A percentile compares a stretch with the other conserved stretches of the same genome.
Conservation (phyloP, 1,140 invertebrate species). For the Chelonus insularis region DNA sequence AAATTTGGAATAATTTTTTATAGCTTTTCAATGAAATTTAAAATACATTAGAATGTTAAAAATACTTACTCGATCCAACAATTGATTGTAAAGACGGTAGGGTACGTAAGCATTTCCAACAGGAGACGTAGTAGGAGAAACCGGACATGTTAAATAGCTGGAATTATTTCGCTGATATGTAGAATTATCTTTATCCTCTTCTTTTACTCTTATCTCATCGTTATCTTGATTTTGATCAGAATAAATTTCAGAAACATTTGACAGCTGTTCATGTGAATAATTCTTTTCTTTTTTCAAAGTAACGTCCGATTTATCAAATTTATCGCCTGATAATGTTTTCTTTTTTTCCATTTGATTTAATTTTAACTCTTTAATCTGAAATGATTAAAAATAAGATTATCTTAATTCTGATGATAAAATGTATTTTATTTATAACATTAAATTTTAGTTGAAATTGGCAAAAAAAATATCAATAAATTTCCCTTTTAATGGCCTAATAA, state of each 20-base stretch:
- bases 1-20: slow-evolving; percentile 11
- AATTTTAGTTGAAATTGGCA: neutral
- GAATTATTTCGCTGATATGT: slow-evolving; percentile 30
- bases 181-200: slow-evolving; percentile 33
- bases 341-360: slow-evolving; percentile 54
- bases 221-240: slow-evolving; percentile 40
- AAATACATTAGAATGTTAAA: no score
- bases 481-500: no score
- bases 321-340: slow-evolving; percentile 41
- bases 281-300: slow-evolving; percentile 42
- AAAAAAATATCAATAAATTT: neutral
- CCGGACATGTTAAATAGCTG: slow-evolving; percentile 29
- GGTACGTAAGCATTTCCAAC: slow-evolving; percentile 49
- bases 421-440: neutral
- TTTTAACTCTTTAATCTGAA: slow-evolving; percentile 54
- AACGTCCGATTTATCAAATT: slow-evolving; percentile 44
- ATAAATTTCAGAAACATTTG: slow-evolving; percentile 30
- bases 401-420: neutral
- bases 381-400: slow-evolving; percentile 1
- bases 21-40: slow-evolving; percentile 3
- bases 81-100: slow-evolving; percentile 52
- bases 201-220: slow-evolving; percentile 44
- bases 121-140: slow-evolving; percentile 32
- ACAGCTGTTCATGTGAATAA: slow-evolving; percentile 34
- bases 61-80: slow-evolving; percentile 52